Conservation (phyloP, 2,113 vertebrate genomes). For the Pelodiscus sinensis region DNA sequence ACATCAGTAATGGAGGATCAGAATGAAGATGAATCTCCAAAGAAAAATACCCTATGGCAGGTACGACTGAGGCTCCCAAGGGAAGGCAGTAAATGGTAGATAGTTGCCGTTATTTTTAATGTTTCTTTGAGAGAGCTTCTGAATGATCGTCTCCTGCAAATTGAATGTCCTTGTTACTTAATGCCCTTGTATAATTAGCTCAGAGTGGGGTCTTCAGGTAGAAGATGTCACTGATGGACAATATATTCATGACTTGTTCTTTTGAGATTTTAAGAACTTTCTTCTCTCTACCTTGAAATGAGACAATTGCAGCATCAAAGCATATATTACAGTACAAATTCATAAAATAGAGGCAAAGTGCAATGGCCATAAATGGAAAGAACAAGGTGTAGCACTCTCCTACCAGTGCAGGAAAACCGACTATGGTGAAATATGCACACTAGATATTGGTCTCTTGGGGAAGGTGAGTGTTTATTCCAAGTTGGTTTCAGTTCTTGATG, state of each 20-base stretch:
- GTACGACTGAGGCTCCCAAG: constrained; percentile 69
- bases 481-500: too few species aligned
- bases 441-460: not conserved
- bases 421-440: not conserved
- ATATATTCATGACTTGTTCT: constrained; percentile 1
- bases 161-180: not conserved
- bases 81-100: not conserved
- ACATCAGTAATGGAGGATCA: constrained; percentile 97
- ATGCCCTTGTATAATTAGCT: constrained; percentile 29
- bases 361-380: not conserved
- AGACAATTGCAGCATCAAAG: fast-evolving
- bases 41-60: constrained; percentile 97
- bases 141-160: not conserved
- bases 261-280: not conserved
- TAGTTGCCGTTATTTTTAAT: not conserved
- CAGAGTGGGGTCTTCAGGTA: not conserved
- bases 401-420: not conserved
- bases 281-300: not conserved
- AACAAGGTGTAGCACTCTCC: not conserved
- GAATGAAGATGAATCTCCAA: constrained; percentile 97
- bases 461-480: not conserved
- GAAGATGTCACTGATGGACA: not conserved
- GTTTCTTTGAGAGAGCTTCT: constrained; percentile 5
- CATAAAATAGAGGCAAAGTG: not conserved
- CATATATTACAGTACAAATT: not conserved